Conservation (phyloP, 2,113 vertebrate genomes). For the Rana temporaria region DNA sequence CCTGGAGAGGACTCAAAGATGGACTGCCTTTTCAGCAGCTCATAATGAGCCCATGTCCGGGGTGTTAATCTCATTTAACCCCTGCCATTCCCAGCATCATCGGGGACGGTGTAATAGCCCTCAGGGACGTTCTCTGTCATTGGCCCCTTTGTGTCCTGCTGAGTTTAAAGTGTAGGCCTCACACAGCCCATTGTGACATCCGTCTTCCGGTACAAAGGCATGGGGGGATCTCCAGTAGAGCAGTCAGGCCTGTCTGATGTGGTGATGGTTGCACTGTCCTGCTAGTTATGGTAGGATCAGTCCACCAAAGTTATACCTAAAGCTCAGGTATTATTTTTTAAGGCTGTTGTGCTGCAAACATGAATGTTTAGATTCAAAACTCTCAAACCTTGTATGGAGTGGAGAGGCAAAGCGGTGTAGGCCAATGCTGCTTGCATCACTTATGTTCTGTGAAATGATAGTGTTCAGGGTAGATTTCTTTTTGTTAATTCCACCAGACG, state of each 20-base stretch:
- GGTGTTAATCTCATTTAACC: slow-evolving; percentile 54
- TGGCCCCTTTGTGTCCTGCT: slow-evolving; percentile 38
- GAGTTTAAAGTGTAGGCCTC: slow-evolving; percentile 36
- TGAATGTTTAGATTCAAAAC: too few relatives aligned
- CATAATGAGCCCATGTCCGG: slow-evolving; percentile 32
- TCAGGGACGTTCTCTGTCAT: slow-evolving; percentile 25
- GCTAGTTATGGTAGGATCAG: too few relatives aligned
- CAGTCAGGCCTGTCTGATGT: neutral
- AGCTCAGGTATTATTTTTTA: too few relatives aligned
- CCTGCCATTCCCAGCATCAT: slow-evolving; percentile 39
- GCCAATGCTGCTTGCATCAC: too few relatives aligned
- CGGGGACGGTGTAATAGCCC: slow-evolving; percentile 32
- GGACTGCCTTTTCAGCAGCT: slow-evolving; percentile 23
- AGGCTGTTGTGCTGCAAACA: too few relatives aligned
- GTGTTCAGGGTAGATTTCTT: too few relatives aligned
- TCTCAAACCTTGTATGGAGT: too few relatives aligned
- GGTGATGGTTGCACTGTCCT: too few relatives aligned
- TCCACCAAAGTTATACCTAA: too few relatives aligned
- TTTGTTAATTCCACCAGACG: too few relatives aligned
- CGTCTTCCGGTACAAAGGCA: neutral
- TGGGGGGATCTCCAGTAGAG: neutral
- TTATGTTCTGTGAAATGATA: too few relatives aligned
- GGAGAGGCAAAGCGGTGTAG: too few relatives aligned
- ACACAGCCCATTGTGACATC: slow-evolving; percentile 3
- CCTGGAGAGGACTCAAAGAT: neutral